These are phyloP conservation scores for Brachionus rotundiformis DNA, from an alignment of 1,140 invertebrate genomes.

Conservation along the genomic window DNA sequence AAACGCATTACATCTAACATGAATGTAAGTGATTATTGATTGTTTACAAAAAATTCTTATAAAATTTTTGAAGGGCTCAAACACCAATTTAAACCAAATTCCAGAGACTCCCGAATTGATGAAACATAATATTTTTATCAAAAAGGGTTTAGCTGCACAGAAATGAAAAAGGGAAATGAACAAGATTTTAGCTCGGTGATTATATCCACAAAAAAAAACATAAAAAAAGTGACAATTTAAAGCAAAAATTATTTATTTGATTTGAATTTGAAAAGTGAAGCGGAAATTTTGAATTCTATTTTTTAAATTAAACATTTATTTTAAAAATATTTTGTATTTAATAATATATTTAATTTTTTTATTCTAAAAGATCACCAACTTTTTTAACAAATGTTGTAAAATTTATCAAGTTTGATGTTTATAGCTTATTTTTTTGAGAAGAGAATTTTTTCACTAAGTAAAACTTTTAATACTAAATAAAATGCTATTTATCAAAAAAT, in stretches of 20 bases:
- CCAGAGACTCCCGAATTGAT: conserved; percentile 47
- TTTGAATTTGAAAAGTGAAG: not conserved
- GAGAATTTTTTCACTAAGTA: too few relatives aligned
- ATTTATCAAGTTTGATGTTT: too few relatives aligned
- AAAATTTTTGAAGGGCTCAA: conserved; percentile 11
- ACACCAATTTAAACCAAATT: conserved; percentile 31
- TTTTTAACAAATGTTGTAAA: too few relatives aligned
- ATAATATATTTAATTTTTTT: too few relatives aligned
- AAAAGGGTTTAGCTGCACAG: conserved; percentile 46
- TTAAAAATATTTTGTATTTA: too few relatives aligned
- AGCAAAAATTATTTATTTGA: not conserved
- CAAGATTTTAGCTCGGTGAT: conserved; percentile 39
- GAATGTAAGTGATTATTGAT: not conserved
- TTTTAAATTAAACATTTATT: too few relatives aligned
- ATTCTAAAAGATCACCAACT: too few relatives aligned
- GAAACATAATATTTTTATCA: conserved; percentile 50
- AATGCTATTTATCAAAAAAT: too few relatives aligned
- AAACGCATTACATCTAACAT: conserved; percentile 34
- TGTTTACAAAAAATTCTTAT: not conserved
- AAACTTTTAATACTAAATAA: too few relatives aligned
- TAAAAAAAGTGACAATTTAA: not conserved
- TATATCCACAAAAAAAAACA: not conserved
- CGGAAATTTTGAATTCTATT: too few relatives aligned
- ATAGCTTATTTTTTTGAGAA: too few relatives aligned
- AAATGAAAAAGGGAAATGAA: not conserved